Conservation (phyloP, 2,113 vertebrate genomes). For the Platysteira castanea region DNA sequence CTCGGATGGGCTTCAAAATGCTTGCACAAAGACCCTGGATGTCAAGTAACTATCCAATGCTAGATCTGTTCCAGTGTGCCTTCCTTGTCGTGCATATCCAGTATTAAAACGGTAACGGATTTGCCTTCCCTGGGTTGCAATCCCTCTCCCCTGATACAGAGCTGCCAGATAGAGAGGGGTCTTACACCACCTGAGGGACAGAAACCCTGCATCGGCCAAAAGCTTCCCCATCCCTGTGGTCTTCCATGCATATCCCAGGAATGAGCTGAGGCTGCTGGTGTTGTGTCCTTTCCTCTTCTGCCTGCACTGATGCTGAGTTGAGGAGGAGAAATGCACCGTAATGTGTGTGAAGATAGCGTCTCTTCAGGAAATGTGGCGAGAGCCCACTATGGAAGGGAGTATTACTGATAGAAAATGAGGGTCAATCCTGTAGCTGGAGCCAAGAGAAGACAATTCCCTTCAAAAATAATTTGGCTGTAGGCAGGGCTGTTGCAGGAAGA, state of each 20-base stretch:
- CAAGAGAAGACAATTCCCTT: background rate
- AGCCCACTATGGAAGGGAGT: background rate
- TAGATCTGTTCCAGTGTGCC: background rate
- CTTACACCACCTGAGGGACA: background rate
- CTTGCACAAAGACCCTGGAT: background rate
- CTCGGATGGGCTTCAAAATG: background rate
- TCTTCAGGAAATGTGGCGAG: background rate
- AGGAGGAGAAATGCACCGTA: background rate
- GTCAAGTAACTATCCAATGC: rapidly evolving
- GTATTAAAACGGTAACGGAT: rapidly evolving
- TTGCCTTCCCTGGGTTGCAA: background rate
- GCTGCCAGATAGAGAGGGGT: background rate
- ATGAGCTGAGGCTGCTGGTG: background rate
- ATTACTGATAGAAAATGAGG: background rate
- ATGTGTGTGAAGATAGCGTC: rapidly evolving
- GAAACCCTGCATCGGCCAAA: rapidly evolving
- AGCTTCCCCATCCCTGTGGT: rapidly evolving
- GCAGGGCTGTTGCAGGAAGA: background rate
- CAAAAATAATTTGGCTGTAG: background rate
- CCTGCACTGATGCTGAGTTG: background rate
- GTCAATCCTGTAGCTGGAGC: background rate
- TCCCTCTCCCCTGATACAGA: background rate
- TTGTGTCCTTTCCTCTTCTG: background rate
- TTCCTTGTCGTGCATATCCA: rapidly evolving
- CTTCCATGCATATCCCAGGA: background rate